Evolutionary conservation across 2,113 vertebrate species (phyloP), one percentile per base, ranked within the genome.

Genomic region (Emydocephalus ijimae): DNA sequence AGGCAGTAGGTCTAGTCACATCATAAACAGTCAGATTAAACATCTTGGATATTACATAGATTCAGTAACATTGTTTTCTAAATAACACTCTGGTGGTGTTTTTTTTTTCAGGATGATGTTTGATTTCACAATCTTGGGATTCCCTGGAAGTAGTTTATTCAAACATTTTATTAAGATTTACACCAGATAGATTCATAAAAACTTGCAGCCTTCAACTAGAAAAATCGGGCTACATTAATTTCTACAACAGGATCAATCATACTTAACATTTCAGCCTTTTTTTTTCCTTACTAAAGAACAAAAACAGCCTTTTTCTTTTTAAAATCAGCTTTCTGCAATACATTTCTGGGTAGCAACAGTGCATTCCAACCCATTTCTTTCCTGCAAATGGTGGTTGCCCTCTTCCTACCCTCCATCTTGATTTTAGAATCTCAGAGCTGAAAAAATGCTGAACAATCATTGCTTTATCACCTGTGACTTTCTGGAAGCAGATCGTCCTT

Each of bases 401-500:
- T 39, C 18, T 39, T 81, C 34, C 74, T 39, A 81, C 18, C 74
- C 15, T 81, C 74, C 34, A 81, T 8, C 5, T 43, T 81, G 74
- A 81, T 81, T 81, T 39, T 34, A 81, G 74, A 29, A 59, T 93
- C 0, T 55, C 59, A 86, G 74, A 91, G 39, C 21, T 9, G 56
- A 81, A 57, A 15, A 55, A 8, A 87, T 43, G 74, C 89, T 90
- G 90, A 89, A 87, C 91, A 93, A 87, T 94, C 94, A 85, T 86
- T 55, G 39, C 92, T 89, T 95, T 94, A 94, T 96, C 95, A 96
- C 95, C 96, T 96, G 95, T 93, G 0, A 56, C 89, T 85, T 91
- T 92, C 56, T 94, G 95, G 91, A 96, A 94, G 89, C 88, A 86
- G 55, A 52, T 90, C 74, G 74, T 92, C 85, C 90, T 93, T 24